These are phyloP conservation scores for Heliconius hermathena DNA, from an alignment of 1,140 invertebrate species.

Conservation along the genomic window DNA sequence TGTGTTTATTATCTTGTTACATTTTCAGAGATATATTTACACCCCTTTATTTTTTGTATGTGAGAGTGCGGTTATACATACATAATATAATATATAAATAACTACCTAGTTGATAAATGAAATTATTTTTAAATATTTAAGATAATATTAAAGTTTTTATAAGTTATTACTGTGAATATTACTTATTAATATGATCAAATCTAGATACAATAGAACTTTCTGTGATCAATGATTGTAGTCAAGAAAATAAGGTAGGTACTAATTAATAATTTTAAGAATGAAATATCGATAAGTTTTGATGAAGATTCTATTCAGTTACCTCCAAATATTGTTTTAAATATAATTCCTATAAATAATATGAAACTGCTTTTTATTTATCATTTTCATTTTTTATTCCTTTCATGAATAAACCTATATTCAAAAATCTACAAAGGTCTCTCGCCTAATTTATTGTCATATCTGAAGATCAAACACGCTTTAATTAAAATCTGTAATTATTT, in stretches of 20 bases:
- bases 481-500: too few species aligned
- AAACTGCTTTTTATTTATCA: conserved; percentile 17
- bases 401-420: background rate
- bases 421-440: background rate
- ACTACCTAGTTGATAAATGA: conserved; percentile 56
- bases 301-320: conserved; percentile 41
- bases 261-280: conserved; percentile 42
- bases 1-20: conserved; percentile 79
- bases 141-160: conserved; percentile 27
- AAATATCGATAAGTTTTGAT: conserved; percentile 45
- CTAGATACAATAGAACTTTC: conserved; percentile 52
- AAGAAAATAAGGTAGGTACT: conserved; percentile 42
- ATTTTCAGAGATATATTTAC: conserved; percentile 82
- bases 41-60: conserved; percentile 80
- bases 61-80: conserved; percentile 57
- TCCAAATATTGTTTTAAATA: conserved; percentile 41
- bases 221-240: conserved; percentile 51
- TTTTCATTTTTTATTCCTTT: background rate
- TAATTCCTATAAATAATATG: conserved; percentile 34
- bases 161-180: conserved; percentile 30
- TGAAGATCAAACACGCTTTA: too few species aligned
- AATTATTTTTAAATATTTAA: conserved; percentile 34
- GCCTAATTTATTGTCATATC: background rate
- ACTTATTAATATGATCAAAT: conserved; percentile 32
- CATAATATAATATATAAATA: conserved; percentile 58